Percentiles rank a stretch among this genome's conserved stretches.
These are phyloP conservation scores for Axis porcinus DNA, from an alignment of 2,113 vertebrate genomes.

Conservation along the genomic window DNA sequence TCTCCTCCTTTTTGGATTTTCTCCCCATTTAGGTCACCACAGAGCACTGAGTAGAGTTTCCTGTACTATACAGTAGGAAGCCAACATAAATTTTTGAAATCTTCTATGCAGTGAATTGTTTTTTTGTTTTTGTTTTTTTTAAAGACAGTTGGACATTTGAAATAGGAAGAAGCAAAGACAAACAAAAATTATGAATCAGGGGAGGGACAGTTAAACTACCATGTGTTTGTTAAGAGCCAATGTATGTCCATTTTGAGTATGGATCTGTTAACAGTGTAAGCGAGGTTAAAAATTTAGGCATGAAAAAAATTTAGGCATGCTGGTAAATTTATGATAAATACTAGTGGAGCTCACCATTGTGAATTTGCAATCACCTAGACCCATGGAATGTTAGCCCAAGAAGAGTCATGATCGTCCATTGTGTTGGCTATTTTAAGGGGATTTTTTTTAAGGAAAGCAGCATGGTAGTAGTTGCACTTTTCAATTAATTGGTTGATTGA, in stretches of 20 bases:
- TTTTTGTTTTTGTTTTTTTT: background rate
- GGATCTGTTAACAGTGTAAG: background rate
- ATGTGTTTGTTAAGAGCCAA: background rate
- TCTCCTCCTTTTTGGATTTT: no score
- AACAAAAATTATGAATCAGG: background rate
- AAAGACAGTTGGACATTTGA: background rate
- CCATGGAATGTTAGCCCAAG: background rate
- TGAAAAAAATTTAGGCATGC: background rate
- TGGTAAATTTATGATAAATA: background rate
- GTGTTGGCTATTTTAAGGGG: background rate
- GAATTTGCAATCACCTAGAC: background rate
- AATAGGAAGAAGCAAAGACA: background rate
- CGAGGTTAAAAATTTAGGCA: background rate
- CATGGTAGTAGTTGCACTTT: background rate
- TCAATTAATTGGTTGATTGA: background rate
- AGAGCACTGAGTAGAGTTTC: background rate
- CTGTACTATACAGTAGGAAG: background rate
- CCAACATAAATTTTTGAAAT: background rate
- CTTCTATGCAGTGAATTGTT: background rate
- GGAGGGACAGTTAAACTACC: background rate
- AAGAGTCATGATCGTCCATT: background rate
- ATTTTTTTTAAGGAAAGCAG: background rate
- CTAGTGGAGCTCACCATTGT: background rate
- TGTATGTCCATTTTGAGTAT: background rate
- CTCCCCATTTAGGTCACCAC: background rate